Evolutionary conservation across 2,113 vertebrate genomes (phyloP), one percentile per base, ranked within the genome.

Genomic region (Python bivittatus): DNA sequence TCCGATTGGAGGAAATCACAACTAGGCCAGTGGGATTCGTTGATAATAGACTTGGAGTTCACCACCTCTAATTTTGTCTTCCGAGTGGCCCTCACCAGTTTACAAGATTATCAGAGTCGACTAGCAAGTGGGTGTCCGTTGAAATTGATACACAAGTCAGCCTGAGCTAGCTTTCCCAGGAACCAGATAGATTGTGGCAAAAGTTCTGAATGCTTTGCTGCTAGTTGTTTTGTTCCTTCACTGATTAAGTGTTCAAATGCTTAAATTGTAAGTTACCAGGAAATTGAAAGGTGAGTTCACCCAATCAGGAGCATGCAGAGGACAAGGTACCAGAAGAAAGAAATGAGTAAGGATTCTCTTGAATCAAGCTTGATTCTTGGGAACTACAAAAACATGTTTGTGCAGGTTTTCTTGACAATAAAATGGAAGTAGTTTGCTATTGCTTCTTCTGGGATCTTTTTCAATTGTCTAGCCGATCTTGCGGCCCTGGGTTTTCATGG

Each of bases 191-290:
- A 87, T 17, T 72, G 53, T 48, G 10, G 27, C 10, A 79, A 58
- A 42, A 83, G 5, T 58, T 83, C 38, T 9, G 29, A 83, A 22
- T 53, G 52, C 22, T 44, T 10, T 42, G 4, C 22, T 83, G 15
- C 23, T 57, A 58, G 15, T 6, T 1, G 29, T 8, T 4, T 0
- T 12, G 13, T 0, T 2, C 38, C 6, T 56, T 90, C 68, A n/a
- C 6, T 54, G 0, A 33, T 72, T 88, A 61, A 10, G 15, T 12
- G 0, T 2, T 86, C 42, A 0, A 0, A 23, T 33, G 3, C 11
- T 38, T 79, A 90, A 89, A 0, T 53, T 1, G 44, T 23, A 64
- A 25, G 61, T 23, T 27, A 64, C 23, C 23, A 23, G 6, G 20
- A 64, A 64, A 6, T 6, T 48, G 48, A 48, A 4, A 48, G 44